Evolutionary conservation across 2,113 vertebrate genomes (phyloP), one percentile per base, ranked within the genome.

Genomic region (Etia nguti): DNA sequence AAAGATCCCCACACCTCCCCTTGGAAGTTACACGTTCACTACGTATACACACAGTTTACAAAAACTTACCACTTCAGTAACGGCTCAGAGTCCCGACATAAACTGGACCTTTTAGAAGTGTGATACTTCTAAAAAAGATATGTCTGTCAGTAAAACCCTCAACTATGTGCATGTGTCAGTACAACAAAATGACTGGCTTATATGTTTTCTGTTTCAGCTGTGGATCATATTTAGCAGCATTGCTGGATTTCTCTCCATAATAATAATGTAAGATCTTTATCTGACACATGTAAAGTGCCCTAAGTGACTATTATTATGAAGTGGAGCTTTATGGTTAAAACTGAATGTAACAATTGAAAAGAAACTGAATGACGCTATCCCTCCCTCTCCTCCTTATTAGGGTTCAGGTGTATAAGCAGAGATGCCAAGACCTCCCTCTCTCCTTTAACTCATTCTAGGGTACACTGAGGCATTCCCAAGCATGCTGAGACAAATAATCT

Each of bases 21-120:
- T 8, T 20, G 43, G 6, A 75, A 75, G 24, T 0, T 48, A 75
- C 6, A 48, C 6, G 3, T 75, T 48, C 9, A 31, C 15, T 20
- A 29, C 6, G 1, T 29, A 46, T 75, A 46, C 24, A 29, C 41
- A 48, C 4, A 75, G 46, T 75, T 48, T 48, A 48, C 68, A 73
- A 22, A 73, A 2, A 43, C 5, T 8, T 26, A 9, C n/a, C 9
- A 43, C 68, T 46, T 73, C 26, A 73, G 0, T 48, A 75, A 48
- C 18, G 9, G 43, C 41, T 26, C 0, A 75, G 12, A 43, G 41
- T 26, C 41, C 0, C 2, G 0, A 75, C 15, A 48, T 0, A 18
- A 48, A 0, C 6, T 20, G 70, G 10, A 50, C 10, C 16, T 75
- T 48, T 18, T 7, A 50, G 4, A 50, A 75, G 24, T 75, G 26